phyloP scores from a whole-genome alignment of 2,797 vertebrate genomes.

The Schizopygopsis malacanthus region DNA sequence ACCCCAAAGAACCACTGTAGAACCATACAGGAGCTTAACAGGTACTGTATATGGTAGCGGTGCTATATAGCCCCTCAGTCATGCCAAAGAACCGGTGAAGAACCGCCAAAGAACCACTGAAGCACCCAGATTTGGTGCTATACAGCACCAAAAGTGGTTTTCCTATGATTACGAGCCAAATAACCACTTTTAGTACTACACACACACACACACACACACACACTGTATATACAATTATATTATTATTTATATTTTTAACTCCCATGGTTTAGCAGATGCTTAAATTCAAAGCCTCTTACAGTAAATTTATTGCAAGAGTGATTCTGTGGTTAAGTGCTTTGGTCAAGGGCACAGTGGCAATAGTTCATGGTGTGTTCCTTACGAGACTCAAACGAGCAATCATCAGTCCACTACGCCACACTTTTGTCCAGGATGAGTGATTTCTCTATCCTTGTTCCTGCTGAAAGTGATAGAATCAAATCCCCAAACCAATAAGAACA shows the following conservation, averaged over 20 bases:
- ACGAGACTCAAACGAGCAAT: constrained; percentile 20
- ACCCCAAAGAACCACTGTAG: too few relatives aligned
- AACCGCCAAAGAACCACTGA: too few relatives aligned
- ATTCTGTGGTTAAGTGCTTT: constrained; percentile 24
- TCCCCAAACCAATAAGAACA: not conserved
- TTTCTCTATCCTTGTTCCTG: constrained; percentile 1
- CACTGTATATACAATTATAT: not conserved
- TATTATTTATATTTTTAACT: not conserved
- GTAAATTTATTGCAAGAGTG: constrained; percentile 9
- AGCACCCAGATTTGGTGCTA: too few relatives aligned
- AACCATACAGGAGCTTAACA: too few relatives aligned
- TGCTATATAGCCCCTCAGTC: too few relatives aligned
- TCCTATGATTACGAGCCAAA: too few relatives aligned
- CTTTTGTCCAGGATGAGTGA: constrained; percentile 14
- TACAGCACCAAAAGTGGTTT: too few relatives aligned
- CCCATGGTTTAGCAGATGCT: not conserved
- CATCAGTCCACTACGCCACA: constrained; percentile 10
- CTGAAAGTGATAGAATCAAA: not conserved
- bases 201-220: too few relatives aligned
- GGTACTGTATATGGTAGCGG: too few relatives aligned
- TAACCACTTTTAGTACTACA: too few relatives aligned
- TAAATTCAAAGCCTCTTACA: not conserved
- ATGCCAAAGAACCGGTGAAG: too few relatives aligned
- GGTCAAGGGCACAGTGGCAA: constrained; percentile 21
- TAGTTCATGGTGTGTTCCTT: constrained; percentile 11